Evolutionary conservation across 2,888 invertebrate genomes (phyloP).

Genomic region (Carabus problematicus): DNA sequence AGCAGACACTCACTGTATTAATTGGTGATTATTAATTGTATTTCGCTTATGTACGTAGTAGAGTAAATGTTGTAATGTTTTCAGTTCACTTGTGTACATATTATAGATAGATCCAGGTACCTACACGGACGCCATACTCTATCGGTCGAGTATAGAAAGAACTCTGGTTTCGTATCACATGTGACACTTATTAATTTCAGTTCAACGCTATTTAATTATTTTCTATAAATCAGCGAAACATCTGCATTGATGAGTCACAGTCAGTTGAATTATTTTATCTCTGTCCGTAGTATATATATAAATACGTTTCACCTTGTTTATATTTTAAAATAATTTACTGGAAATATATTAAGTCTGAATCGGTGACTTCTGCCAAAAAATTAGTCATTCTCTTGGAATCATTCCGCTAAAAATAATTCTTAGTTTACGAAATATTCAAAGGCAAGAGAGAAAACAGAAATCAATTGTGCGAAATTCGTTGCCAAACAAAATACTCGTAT

Average conservation of each 20-base stretch:
- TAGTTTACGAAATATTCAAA: conserved; percentile 37
- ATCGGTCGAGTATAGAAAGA: too few species aligned
- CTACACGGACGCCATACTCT: too few species aligned
- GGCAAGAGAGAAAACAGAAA: conserved; percentile 17
- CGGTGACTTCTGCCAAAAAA: conserved; percentile 40
- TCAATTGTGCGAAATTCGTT: conserved; percentile 37
- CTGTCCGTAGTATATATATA: conserved; percentile 4
- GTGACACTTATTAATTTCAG: conserved; percentile 2
- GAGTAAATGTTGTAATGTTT: too few species aligned
- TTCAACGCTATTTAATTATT: too few species aligned
- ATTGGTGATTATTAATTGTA: conserved; percentile 32
- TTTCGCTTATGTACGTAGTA: too few species aligned
- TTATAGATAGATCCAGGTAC: too few species aligned
- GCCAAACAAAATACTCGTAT: conserved; percentile 37
- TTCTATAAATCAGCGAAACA: conserved; percentile 28
- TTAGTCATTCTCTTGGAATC: conserved; percentile 41
- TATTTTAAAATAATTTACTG: conserved; percentile 42
- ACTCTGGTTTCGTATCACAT: too few species aligned
- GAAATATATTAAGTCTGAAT: conserved; percentile 39
- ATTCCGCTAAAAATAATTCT: conserved; percentile 34
- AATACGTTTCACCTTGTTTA: conserved; percentile 35
- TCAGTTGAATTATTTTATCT: conserved; percentile 31
- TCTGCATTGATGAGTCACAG: conserved; percentile 13
- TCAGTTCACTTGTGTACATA: too few species aligned
- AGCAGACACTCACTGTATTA: conserved; percentile 22